A percentile compares a stretch with the other conserved stretches of the same genome.
These are phyloP conservation scores for Batillaria attramentaria DNA, from an alignment of 1,140 invertebrate genomes.

Conservation along the genomic window DNA sequence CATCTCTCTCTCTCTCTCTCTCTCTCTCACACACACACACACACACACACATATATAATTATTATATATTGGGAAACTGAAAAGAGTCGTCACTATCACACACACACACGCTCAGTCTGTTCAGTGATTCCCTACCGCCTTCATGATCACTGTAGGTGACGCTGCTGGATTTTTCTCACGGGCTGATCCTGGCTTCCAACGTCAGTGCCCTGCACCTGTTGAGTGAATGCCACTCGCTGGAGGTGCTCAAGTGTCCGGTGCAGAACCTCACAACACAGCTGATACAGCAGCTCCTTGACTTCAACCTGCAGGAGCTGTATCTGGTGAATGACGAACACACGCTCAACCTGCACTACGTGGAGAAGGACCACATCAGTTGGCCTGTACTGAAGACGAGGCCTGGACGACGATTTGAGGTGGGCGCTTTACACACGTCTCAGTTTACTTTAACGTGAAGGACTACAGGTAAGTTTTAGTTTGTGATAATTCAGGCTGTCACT, in stretches of 20 bases:
- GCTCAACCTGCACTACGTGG: conserved; percentile 13
- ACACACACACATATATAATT: no score
- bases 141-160: conserved; percentile 6
- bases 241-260: conserved; percentile 16
- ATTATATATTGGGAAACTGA: no score
- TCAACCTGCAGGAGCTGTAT: conserved; percentile 23
- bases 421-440: neutral
- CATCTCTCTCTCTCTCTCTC: no score
- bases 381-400: neutral
- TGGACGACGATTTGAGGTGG: neutral
- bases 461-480: no score
- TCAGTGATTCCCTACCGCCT: no score
- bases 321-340: conserved; percentile 25
- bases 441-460: neutral
- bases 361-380: conserved; percentile 19
- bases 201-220: conserved; percentile 9
- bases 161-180: conserved; percentile 23
- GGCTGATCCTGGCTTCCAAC: conserved; percentile 9
- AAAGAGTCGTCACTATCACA: no score
- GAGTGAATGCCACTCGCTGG: neutral
- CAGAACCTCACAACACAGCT: conserved; percentile 20
- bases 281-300: conserved; percentile 17
- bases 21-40: no score
- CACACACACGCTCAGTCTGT: no score
- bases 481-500: no score